Evolutionary conservation across 2,888 invertebrate species (phyloP).

Genomic region (Lepeophtheirus nordmannii): DNA sequence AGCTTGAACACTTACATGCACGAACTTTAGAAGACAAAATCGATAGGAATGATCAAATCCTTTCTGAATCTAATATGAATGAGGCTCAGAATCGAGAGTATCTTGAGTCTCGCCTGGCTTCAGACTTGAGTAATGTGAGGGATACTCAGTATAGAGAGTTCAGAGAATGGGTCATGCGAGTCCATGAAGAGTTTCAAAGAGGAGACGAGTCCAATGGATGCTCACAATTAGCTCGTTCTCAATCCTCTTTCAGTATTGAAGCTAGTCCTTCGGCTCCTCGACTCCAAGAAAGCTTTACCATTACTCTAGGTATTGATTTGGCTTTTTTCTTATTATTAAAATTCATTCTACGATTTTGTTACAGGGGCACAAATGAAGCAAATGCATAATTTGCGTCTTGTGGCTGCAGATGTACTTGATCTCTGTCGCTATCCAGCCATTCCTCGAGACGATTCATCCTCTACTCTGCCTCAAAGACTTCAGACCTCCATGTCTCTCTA

Average conservation of each 20-base stretch:
- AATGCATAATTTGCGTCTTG: conserved; percentile 87
- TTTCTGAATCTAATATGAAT: neutral
- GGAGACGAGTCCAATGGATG: neutral
- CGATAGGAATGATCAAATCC: conserved; percentile 10
- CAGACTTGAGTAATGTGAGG: conserved; percentile 51
- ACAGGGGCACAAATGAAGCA: conserved; percentile 82
- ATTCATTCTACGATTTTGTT: no score
- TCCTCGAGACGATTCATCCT: neutral
- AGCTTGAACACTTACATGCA: conserved; percentile 72
- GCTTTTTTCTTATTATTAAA: no score
- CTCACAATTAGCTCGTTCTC: neutral
- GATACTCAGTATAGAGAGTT: conserved; percentile 37
- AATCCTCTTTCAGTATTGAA: conserved; percentile 6
- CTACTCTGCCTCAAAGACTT: conserved; percentile 52
- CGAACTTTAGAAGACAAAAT: conserved; percentile 1
- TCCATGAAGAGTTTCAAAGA: conserved; percentile 9
- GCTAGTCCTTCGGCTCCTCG: conserved; percentile 9
- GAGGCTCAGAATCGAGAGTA: neutral
- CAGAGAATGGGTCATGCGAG: conserved; percentile 12
- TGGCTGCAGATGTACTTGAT: conserved; percentile 67
- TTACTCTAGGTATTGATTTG: conserved; percentile 51
- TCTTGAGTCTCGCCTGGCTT: conserved; percentile 1
- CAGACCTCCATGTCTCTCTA: conserved; percentile 88
- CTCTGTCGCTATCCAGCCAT: conserved; percentile 42
- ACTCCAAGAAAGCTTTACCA: conserved; percentile 78